phyloP scores from a whole-genome alignment of 2,888 invertebrate species.

The Clunio marinus region DNA sequence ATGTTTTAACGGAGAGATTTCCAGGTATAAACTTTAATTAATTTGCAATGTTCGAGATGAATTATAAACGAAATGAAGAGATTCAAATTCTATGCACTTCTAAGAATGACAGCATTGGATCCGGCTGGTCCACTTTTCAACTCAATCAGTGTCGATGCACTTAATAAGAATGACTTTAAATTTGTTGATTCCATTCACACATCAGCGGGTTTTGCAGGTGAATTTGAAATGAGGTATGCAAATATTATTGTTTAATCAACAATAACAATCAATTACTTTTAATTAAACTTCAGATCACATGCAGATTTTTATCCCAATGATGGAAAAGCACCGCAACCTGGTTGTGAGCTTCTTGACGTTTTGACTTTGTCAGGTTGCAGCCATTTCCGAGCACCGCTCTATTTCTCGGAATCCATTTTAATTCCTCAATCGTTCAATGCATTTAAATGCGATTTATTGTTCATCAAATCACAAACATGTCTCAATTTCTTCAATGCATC shows the following conservation, averaged over 20 bases:
- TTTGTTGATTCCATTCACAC: constrained; percentile 51
- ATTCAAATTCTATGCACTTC: constrained; percentile 40
- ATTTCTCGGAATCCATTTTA: constrained; percentile 49
- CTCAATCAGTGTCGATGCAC: constrained; percentile 44
- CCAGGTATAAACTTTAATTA: constrained; percentile 39
- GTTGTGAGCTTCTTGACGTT: constrained; percentile 45
- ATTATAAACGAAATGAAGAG: too few relatives aligned
- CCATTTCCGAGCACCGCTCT: constrained; percentile 48
- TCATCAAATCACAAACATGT: constrained; percentile 32
- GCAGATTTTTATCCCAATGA: constrained; percentile 50
- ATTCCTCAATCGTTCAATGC: constrained; percentile 46
- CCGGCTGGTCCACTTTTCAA: constrained; percentile 50
- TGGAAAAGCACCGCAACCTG: constrained; percentile 47
- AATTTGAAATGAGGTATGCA: constrained; percentile 43
- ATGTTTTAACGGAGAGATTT: constrained; percentile 47
- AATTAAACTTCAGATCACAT: constrained; percentile 44
- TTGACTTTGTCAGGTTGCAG: constrained; percentile 47
- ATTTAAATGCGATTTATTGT: constrained; percentile 44
- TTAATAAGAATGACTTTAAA: constrained; percentile 44
- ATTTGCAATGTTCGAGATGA: constrained; percentile 40
- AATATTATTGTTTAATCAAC: not conserved
- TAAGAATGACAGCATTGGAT: constrained; percentile 46
- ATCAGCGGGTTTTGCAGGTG: constrained; percentile 48
- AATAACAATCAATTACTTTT: not conserved
- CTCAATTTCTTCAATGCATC: constrained; percentile 35